A percentile compares a stretch with the other conserved stretches of the same genome.
These are phyloP conservation scores for Panzeria rudis DNA, from an alignment of 2,888 invertebrate species.

Conservation along the genomic window DNA sequence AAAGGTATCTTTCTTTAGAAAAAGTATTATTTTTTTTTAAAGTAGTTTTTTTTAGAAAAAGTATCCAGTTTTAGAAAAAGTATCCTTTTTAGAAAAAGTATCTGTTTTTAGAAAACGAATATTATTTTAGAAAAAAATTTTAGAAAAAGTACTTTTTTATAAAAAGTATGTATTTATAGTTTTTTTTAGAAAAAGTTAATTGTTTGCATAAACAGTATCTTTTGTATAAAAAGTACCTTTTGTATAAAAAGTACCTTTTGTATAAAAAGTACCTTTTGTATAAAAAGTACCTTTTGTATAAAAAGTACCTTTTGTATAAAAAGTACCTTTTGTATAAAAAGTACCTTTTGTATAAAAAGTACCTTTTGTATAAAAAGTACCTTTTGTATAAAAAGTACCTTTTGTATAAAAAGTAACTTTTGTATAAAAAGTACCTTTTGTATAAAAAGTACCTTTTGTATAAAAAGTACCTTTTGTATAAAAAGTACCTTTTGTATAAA, in stretches of 20 bases:
- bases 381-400: constrained; percentile 19
- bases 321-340: constrained; percentile 13
- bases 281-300: constrained; percentile 15
- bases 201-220: constrained; percentile 1
- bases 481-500: constrained; percentile 19
- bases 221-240: constrained; percentile 24
- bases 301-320: constrained; percentile 19
- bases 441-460: constrained; percentile 17
- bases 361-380: constrained; percentile 20
- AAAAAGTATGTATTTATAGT: not conserved
- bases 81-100: not conserved
- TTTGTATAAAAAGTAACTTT: too few species aligned
- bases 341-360: constrained; percentile 14
- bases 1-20: not conserved
- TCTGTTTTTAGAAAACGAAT: not conserved
- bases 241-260: constrained; percentile 12
- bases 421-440: constrained; percentile 20
- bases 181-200: not conserved
- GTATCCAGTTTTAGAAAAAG: not conserved
- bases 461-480: constrained; percentile 15
- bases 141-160: constrained; percentile 1
- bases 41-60: not conserved
- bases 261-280: constrained; percentile 17
- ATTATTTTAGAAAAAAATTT: not conserved
- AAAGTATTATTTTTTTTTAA: not conserved